A percentile compares a stretch with the other conserved stretches of the same genome.
phyloP scores from a whole-genome alignment of 2,113 vertebrate genomes.

The Sinocyclocheilus anophthalmus region DNA sequence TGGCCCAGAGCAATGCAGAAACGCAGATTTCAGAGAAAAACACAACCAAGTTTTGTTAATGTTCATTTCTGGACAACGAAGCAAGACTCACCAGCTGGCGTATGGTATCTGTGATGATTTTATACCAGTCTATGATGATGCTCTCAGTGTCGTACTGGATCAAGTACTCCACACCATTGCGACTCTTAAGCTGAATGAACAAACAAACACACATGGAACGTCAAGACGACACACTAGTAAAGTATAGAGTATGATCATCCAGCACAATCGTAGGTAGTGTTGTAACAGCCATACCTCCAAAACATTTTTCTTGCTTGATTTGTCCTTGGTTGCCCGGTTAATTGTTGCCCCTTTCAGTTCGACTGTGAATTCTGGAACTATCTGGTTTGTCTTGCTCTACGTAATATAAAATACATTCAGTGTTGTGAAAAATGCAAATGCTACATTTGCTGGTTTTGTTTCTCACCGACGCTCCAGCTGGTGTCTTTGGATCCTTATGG shows the following conservation, averaged over 20 bases:
- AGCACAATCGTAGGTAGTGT: background rate
- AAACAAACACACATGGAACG: conserved; percentile 1
- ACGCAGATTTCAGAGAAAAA: background rate
- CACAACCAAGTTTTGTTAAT: background rate
- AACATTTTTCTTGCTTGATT: conserved; percentile 96
- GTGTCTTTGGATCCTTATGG: conserved; percentile 91
- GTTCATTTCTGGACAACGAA: background rate
- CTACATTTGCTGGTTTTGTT: background rate
- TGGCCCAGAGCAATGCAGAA: background rate
- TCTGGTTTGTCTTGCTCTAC: conserved; percentile 86
- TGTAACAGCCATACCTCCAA: conserved; percentile 83
- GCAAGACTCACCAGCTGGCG: conserved; percentile 74
- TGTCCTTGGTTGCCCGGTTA: conserved; percentile 86
- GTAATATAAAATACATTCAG: background rate
- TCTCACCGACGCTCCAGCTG: conserved; percentile 76
- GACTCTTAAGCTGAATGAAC: conserved; percentile 81
- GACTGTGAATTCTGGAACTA: conserved; percentile 83
- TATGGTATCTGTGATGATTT: conserved; percentile 83
- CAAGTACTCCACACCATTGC: conserved; percentile 85
- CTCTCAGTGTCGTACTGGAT: conserved; percentile 93
- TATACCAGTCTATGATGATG: conserved; percentile 88
- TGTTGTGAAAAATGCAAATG: background rate
- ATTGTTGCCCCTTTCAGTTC: conserved; percentile 84
- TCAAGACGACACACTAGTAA: background rate
- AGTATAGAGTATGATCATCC: background rate